Evolutionary conservation across 1,140 invertebrate genomes (phyloP).

Genomic region (Melanaphis sacchari): DNA sequence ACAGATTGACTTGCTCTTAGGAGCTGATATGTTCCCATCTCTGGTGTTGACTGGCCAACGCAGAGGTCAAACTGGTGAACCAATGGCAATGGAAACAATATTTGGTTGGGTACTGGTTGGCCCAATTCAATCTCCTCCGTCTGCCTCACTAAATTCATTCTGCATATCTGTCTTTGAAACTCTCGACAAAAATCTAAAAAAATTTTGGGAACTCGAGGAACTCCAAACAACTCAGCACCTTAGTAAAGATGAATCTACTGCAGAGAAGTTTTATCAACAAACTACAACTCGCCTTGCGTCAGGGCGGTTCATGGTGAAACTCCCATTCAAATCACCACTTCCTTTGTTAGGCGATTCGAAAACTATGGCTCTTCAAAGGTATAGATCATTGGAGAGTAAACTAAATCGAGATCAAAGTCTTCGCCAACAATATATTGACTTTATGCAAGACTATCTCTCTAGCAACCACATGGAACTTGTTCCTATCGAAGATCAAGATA

Average conservation of each 20-base stretch:
- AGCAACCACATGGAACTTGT: conserved; percentile 14
- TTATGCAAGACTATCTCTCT: neutral
- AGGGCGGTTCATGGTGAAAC: conserved; percentile 9
- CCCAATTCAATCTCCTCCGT: no score
- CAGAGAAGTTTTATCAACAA: neutral
- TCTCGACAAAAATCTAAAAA: neutral
- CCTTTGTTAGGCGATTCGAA: conserved; percentile 11
- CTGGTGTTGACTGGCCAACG: no score
- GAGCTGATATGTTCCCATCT: conserved; percentile 47
- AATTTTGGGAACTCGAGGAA: neutral
- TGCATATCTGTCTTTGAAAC: neutral
- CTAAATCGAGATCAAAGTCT: neutral
- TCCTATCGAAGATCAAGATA: neutral
- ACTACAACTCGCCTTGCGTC: neutral
- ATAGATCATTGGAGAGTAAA: neutral
- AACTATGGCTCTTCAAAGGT: neutral
- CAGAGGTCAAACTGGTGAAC: no score
- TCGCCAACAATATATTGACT: neutral
- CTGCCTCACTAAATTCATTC: neutral
- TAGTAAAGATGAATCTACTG: neutral
- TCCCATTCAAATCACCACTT: neutral
- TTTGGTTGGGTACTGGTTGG: no score
- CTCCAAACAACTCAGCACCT: neutral
- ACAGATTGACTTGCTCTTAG: conserved; percentile 45
- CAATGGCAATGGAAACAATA: no score